Evolutionary conservation across 2,113 vertebrate species (phyloP), one percentile per base, ranked within the genome.

Genomic region (Gallinago jamesoni): DNA sequence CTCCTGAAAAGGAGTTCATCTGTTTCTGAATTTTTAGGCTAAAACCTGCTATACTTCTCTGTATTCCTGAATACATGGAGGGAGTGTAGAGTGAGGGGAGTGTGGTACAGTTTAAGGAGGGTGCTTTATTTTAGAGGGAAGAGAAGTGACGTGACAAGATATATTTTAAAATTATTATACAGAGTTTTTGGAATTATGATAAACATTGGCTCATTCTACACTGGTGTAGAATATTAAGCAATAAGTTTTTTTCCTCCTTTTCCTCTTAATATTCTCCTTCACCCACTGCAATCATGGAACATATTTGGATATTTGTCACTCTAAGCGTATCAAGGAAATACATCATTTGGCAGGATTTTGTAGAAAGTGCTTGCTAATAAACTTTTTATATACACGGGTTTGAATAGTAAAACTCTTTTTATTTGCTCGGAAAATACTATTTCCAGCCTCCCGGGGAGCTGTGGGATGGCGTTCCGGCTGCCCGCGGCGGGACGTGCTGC

Each of bases 161-260:
- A 6, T 41, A 3, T 7, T 88, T 66, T 25, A 0, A 48, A 90
- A 31, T 45, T 0, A 15, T 52, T 43, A 28, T 41, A 30, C 5
- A 3, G 43, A 72, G 19, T 22, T 72, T 30, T 0, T 2, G 20
- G 21, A 68, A 47, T 63, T 67, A 4, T 0, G 0, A 6, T 12
- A 74, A 15, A 33, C 31, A 14, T 9, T 0, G 0, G 6, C 18
- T 72, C 0, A 43, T 7, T 52, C 18, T 35, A 18, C 21, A 10
- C 1, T 12, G 17, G 4, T 21, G 19, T 39, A n/a, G 18, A 12
- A 16, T 27, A 5, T 12, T 41, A 5, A 30, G 35, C 23, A 52
- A 5, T 70, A 55, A 63, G 12, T 5, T 14, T 31, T 31, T 22
- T 78, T 75, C 47, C 13, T 41, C 17, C 10, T 56, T 73, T 76